Evolutionary conservation across 1,140 invertebrate genomes (phyloP).

Genomic region (Drosophila baimaii): DNA sequence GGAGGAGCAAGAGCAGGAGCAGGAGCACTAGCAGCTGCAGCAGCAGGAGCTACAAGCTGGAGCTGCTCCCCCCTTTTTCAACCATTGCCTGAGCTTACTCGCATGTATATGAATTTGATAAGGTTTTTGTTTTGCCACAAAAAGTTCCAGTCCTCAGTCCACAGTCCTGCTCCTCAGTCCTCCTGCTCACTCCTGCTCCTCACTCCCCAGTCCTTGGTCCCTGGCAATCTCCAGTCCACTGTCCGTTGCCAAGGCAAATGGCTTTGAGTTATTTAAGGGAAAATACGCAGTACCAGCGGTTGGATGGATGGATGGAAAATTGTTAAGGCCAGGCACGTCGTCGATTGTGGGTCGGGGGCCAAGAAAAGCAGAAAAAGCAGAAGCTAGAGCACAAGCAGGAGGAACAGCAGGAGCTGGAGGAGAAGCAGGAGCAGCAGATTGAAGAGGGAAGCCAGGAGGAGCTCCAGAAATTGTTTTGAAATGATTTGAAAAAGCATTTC

Average conservation of each 20-base stretch:
- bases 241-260: conserved; percentile 52
- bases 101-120: conserved; percentile 68
- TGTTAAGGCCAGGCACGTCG: conserved; percentile 60
- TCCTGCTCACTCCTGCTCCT: neutral
- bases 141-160: conserved; percentile 17
- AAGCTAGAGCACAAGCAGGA: neutral
- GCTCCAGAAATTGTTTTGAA: conserved; percentile 58
- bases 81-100: conserved; percentile 13
- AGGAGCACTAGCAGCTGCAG: too few relatives aligned
- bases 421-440: conserved; percentile 6
- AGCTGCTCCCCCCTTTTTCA: conserved; percentile 9
- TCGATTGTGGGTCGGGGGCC: conserved; percentile 30
- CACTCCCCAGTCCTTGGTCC: too few relatives aligned
- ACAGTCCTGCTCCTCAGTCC: conserved; percentile 1
- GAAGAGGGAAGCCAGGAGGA: neutral
- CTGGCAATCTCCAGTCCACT: too few relatives aligned
- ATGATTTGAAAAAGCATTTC: conserved; percentile 51
- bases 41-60: neutral
- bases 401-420: conserved; percentile 4
- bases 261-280: conserved; percentile 60
- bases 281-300: conserved; percentile 4
- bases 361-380: neutral
- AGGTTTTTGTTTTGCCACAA: conserved; percentile 56
- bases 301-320: conserved; percentile 16
- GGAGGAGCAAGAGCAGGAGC: neutral